Percentiles rank a stretch among this genome's conserved stretches.
Evolutionary conservation across 2,113 vertebrate species (phyloP).

Genomic region (Antennarius striatus): DNA sequence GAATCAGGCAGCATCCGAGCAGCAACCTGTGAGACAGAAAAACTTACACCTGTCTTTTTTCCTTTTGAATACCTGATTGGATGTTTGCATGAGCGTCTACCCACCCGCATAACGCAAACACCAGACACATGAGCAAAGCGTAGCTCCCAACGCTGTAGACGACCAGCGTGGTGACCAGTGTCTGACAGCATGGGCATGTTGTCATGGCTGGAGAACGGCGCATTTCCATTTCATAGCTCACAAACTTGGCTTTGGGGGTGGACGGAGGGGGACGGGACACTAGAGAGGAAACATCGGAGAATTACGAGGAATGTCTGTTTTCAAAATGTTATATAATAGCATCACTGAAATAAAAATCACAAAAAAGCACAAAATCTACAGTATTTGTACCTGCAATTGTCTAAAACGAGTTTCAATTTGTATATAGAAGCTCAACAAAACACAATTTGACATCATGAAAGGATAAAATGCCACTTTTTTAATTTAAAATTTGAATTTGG

Average conservation of each 20-base stretch:
- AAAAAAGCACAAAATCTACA: not conserved
- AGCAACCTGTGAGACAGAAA: slow-evolving; percentile 52
- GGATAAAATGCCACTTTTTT: too few species aligned
- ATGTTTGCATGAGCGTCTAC: not conserved
- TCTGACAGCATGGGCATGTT: slow-evolving; percentile 55
- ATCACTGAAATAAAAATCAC: too few species aligned
- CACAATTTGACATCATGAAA: too few species aligned
- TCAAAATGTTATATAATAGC: too few species aligned
- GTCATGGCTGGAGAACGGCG: slow-evolving; percentile 45
- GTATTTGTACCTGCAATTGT: too few species aligned
- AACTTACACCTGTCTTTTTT: not conserved
- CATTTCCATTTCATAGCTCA: slow-evolving; percentile 50
- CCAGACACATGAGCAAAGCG: slow-evolving; percentile 66
- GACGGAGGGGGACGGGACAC: not conserved
- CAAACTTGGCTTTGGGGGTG: slow-evolving; percentile 22
- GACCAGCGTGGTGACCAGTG: slow-evolving; percentile 67
- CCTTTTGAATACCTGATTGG: not conserved
- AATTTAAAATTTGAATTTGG: too few species aligned
- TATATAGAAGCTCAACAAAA: too few species aligned
- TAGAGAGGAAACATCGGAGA: slow-evolving; percentile 12
- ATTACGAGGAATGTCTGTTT: not conserved
- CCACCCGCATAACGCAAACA: slow-evolving; percentile 71
- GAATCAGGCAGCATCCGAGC: slow-evolving; percentile 72
- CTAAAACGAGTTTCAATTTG: too few species aligned
- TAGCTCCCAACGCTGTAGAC: slow-evolving; percentile 45